Base-by-base conservation (phyloP, 2,113 vertebrate genomes). In the Melanocharis versteri region DNA sequence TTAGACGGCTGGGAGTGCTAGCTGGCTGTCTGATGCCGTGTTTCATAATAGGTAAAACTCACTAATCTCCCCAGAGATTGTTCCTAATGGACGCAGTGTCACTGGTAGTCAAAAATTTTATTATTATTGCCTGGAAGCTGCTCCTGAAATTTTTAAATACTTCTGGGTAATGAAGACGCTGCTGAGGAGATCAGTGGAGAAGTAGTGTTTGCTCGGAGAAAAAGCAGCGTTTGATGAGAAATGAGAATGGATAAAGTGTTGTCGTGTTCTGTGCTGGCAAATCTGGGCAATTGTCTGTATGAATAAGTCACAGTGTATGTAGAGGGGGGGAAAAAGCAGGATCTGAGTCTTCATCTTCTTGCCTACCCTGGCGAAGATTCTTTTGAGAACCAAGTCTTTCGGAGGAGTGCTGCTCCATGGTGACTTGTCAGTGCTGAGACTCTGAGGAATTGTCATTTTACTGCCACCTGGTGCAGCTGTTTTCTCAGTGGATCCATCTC, bases 381-480 rank as follows among this genome's bases (percentile, higher is more conserved):
- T 11, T 48, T 56, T 70, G 68, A 90, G 72, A 51, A 17, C 5
- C 19, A 53, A 60, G 44, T 40, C 28, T 78, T 44, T 44, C 2
- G 1, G 35, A 51, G 71, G 8, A 62, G 8, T 26, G 22, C 24
- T 88, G 22, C 61, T 89, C 73, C 24, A 4, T 15, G 44, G 61
- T 51, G 42, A 47, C 47, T 81, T 56, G 40, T 42, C 16, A 26
- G 3, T 17, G 48, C 42, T 18, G 45, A 37, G 39, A 71, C 12
- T 17, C 40, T 22, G 61, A 51, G 65, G 47, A 56, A 0, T 37
- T 66, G 70, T 82, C 28, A 37, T 73, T 83, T 88, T 95, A 20
- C 71, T 90, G 85, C 87, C 87, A 80, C 84, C 82, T 95, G 82
- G 42, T 70, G 85, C 94, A 62, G 71, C 64, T 47, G 0, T 20